phyloP scores from a whole-genome alignment of 2,888 invertebrate species.

The Nudaria mundana region DNA sequence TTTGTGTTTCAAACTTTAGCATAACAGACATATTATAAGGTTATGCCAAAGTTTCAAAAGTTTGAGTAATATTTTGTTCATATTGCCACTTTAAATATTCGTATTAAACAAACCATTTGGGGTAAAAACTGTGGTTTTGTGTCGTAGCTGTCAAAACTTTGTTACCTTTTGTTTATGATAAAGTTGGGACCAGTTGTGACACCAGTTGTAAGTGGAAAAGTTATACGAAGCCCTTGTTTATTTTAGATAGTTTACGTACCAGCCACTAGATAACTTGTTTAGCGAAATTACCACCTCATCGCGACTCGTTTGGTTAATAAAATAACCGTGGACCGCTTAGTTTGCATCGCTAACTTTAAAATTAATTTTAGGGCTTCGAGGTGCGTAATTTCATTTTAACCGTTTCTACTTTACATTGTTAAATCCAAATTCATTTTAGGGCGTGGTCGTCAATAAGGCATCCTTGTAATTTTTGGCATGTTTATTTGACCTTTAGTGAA shows the following conservation, averaged over 20 bases:
- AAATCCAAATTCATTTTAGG: too few relatives aligned
- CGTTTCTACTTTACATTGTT: too few relatives aligned
- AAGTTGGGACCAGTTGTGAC: constrained; percentile 50
- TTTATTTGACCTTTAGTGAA: too few relatives aligned
- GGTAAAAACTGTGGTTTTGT: constrained; percentile 34
- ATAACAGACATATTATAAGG: too few relatives aligned
- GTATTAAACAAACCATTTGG: constrained; percentile 31
- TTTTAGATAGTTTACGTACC: constrained; percentile 36
- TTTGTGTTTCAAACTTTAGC: too few relatives aligned
- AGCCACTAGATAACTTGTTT: constrained; percentile 38
- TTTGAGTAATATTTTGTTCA: too few relatives aligned
- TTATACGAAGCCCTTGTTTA: constrained; percentile 46
- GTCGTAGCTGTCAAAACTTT: constrained; percentile 47
- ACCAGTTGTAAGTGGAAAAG: constrained; percentile 52
- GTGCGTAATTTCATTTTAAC: neutral
- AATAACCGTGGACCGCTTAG: constrained; percentile 16
- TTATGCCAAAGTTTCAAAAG: too few relatives aligned
- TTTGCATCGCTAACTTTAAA: constrained; percentile 18
- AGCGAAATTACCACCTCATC: constrained; percentile 32
- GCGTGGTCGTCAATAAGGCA: too few relatives aligned
- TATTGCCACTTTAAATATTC: too few relatives aligned
- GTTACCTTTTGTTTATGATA: constrained; percentile 54
- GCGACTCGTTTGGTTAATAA: constrained; percentile 22
- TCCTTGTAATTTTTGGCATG: too few relatives aligned
- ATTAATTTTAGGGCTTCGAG: constrained; percentile 25